Percentiles rank a stretch among this genome's conserved stretches.
Conservation (phyloP, 2,888 invertebrate genomes). For the Oeneis ivallda region DNA sequence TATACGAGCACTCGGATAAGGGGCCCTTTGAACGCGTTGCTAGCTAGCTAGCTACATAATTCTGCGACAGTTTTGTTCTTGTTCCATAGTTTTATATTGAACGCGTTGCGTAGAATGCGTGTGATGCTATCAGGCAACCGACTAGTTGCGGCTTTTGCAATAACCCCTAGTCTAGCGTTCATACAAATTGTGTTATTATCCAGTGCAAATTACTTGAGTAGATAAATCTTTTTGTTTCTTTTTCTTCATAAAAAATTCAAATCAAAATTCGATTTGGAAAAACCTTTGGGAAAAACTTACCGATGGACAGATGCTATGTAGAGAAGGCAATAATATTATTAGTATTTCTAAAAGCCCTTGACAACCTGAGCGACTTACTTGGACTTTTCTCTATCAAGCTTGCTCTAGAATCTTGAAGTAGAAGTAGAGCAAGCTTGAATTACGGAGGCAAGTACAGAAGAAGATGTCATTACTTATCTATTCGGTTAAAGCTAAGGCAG, state of each 20-base stretch:
- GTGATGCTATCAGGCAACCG: conserved; percentile 33
- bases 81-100: conserved; percentile 59
- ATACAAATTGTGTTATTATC: conserved; percentile 1
- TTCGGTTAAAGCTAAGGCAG: too few relatives aligned
- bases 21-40: conserved; percentile 76
- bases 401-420: too few relatives aligned
- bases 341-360: background rate
- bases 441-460: too few relatives aligned
- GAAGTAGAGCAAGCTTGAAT: too few relatives aligned
- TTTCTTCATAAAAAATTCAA: too few relatives aligned
- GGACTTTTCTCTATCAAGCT: background rate
- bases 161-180: conserved; percentile 22
- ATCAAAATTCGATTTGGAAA: too few relatives aligned
- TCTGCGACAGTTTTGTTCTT: conserved; percentile 68
- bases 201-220: too few relatives aligned
- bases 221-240: too few relatives aligned
- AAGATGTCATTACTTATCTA: too few relatives aligned
- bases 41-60: conserved; percentile 54
- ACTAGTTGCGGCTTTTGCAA: conserved; percentile 20
- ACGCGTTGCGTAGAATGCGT: conserved; percentile 39
- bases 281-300: too few relatives aligned
- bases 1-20: conserved; percentile 78
- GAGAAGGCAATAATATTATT: background rate
- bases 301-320: too few relatives aligned
- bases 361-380: background rate